Evolutionary conservation across 2,113 vertebrate species (phyloP).

Genomic region (Tragelaphus scriptus): DNA sequence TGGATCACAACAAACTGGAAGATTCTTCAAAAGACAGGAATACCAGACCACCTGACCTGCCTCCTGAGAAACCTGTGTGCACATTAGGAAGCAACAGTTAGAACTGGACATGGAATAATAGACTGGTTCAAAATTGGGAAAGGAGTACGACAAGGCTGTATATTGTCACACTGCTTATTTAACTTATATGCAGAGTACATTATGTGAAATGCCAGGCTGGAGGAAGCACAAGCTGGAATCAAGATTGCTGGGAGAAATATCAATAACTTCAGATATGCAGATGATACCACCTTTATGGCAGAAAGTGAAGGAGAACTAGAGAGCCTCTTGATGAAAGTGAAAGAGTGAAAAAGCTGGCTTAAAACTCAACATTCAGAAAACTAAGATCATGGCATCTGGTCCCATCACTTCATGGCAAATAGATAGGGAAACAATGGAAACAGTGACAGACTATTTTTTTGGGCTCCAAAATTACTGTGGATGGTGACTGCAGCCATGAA

Average conservation of each 20-base stretch:
- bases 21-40: not conserved
- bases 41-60: not conserved
- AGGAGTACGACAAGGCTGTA: not conserved
- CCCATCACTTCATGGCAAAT: not conserved
- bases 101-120: not conserved
- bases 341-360: not conserved
- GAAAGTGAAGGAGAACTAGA: not conserved
- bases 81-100: not conserved
- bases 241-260: not conserved
- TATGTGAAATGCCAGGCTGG: not conserved
- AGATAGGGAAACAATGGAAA: not conserved
- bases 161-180: not conserved
- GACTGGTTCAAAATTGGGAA: not conserved
- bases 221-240: not conserved
- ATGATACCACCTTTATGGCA: not conserved
- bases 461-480: not conserved
- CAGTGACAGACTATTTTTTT: not conserved
- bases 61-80: not conserved
- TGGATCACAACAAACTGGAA: not conserved
- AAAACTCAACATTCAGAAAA: not conserved
- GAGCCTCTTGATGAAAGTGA: not conserved
- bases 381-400: not conserved
- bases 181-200: not conserved
- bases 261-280: not conserved
- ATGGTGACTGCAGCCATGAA: not conserved